A percentile compares a stretch with the other conserved stretches of the same genome.
Evolutionary conservation across 1,140 invertebrate genomes (phyloP).

Genomic region (Homalodisca vitripennis): DNA sequence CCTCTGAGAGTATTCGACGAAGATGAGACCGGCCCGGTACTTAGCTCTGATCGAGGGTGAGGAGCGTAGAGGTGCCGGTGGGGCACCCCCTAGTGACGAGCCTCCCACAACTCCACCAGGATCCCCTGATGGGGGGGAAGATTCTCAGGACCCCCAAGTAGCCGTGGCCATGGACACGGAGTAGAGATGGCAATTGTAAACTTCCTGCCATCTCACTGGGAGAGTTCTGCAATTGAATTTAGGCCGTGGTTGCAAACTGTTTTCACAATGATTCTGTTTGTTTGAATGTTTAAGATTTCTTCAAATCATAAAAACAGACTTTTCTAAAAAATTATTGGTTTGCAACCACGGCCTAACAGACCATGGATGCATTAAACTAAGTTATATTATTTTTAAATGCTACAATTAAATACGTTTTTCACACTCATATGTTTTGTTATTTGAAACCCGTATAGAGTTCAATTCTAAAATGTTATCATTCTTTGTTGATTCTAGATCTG

Average conservation of each 20-base stretch:
- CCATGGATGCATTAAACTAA: too few relatives aligned
- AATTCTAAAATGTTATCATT: too few relatives aligned
- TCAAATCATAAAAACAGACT: too few relatives aligned
- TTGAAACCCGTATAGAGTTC: too few relatives aligned
- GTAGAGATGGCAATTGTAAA: slow-evolving; percentile 42
- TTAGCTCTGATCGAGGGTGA: slow-evolving; percentile 70
- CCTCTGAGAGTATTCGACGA: slow-evolving; percentile 81
- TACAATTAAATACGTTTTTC: too few relatives aligned
- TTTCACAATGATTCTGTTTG: too few relatives aligned
- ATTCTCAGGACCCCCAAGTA: slow-evolving; percentile 51
- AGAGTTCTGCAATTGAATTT: not conserved
- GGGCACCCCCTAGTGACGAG: slow-evolving; percentile 45
- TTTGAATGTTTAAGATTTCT: not conserved
- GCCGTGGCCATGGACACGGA: slow-evolving; percentile 61
- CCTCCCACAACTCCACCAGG: slow-evolving; percentile 47
- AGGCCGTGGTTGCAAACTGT: slow-evolving; percentile 16
- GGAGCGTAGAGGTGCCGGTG: slow-evolving; percentile 63
- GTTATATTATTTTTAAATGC: too few relatives aligned
- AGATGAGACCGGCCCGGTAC: slow-evolving; percentile 65
- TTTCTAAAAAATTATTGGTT: too few relatives aligned
- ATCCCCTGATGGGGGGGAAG: slow-evolving; percentile 46
- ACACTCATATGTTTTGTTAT: too few relatives aligned
- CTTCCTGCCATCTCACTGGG: not conserved
- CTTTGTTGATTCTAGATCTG: too few relatives aligned
- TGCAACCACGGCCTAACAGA: slow-evolving; percentile 21